Base-by-base conservation (phyloP, 2,113 vertebrate species). In the Trichomycterus rosablanca region DNA sequence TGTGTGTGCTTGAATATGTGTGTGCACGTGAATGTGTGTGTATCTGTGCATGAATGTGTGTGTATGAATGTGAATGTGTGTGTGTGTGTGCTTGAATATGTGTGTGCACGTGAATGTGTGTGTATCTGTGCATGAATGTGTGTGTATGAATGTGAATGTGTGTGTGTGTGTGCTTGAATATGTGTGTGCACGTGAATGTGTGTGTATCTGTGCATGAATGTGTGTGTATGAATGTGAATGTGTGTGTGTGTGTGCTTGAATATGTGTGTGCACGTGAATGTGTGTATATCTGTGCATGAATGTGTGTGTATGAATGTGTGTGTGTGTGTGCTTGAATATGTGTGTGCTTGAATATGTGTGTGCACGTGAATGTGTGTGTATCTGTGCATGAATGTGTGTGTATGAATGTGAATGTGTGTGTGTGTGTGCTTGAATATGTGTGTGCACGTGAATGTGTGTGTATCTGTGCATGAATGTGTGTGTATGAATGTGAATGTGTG, bases 401-500 rank as follows among this genome's bases (percentile, higher is more conserved):
- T 46, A 20, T 51, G 6, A 5, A 19, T 55, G 19, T 39, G 44
- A 20, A 30, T 49, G 14, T 52, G 22, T 52, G 59, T 22, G 35
- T 63, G 60, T 53, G 26, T 45, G 37, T 45, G 22, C 19, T 54
- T 19, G 59, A n/a, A n/a, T n/a, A n/a, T 30, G 3, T 30, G 26
- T 30, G 7, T 30, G 3, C 3, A 3, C 7, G 5, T 42, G 5
- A 15, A n/a, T 42, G 3, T 45, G 19, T 45, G 19, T 22, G 44
- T n/a, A n/a, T n/a, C n/a, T 20, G 1, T 46, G 19, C 23, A 20
- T 51, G 6, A 5, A 19, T 55, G 19, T 39, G 44, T 32, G 44
- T 49, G 14, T 52, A 15, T 52, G 59, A n/a, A n/a, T n/a, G n/a
- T n/a, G n/a, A n/a, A n/a, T 22, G 35, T 63, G 60, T 53, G 26